phyloP scores from a whole-genome alignment of 2,797 vertebrate genomes.

The Tokudaia muenninki region DNA sequence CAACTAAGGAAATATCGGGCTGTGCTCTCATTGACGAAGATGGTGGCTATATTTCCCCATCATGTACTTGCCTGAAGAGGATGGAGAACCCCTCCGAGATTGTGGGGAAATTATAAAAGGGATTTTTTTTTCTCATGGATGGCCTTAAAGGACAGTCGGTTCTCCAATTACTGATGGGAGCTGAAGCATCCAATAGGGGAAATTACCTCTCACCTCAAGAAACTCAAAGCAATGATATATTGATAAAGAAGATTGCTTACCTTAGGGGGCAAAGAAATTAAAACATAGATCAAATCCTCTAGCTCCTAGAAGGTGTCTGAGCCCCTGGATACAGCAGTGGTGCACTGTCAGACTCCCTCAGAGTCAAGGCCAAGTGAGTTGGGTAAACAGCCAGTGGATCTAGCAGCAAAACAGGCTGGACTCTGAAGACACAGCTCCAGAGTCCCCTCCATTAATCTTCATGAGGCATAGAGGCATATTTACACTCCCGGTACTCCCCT shows the following conservation, averaged over 20 bases:
- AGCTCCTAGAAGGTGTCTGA: not conserved
- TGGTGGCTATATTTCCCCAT: not conserved
- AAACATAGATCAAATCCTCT: not conserved
- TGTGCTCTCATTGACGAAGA: not conserved
- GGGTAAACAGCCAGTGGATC: not conserved
- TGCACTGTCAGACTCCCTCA: not conserved
- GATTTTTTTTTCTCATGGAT: not conserved
- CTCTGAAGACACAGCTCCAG: not conserved
- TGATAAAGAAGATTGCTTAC: not conserved
- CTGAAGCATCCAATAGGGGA: not conserved
- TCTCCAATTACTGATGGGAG: not conserved
- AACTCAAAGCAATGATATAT: not conserved
- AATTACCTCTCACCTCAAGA: not conserved
- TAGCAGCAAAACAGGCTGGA: not conserved
- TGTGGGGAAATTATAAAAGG: not conserved
- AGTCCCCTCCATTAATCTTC: too few relatives aligned
- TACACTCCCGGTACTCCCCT: not conserved
- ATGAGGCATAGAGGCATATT: not conserved
- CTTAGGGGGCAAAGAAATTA: not conserved
- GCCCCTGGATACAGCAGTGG: not conserved
- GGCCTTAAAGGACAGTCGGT: not conserved
- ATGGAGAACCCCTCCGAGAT: too few relatives aligned
- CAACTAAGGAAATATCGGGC: not conserved
- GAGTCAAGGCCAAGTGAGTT: not conserved
- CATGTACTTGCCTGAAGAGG: not conserved